A percentile compares a stretch with the other conserved stretches of the same genome.
These are phyloP conservation scores for Orchesella flavescens DNA, from an alignment of 2,888 invertebrate genomes.

Conservation along the genomic window DNA sequence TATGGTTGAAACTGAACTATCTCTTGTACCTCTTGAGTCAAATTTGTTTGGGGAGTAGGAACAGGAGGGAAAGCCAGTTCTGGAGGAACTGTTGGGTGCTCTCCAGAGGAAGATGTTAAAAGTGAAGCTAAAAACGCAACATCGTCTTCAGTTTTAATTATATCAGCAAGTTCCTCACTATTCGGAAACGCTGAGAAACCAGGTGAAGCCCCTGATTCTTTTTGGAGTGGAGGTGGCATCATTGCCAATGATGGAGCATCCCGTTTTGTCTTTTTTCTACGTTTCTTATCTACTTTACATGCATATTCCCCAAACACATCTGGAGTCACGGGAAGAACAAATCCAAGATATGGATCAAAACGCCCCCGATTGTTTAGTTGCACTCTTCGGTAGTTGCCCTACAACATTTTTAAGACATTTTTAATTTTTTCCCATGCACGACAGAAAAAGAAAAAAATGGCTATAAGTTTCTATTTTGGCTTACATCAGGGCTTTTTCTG, in stretches of 20 bases:
- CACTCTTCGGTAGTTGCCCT: conserved; percentile 54
- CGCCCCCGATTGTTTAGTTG: conserved; percentile 28
- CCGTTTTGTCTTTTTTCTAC: conserved; percentile 21
- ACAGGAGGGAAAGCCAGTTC: conserved; percentile 26
- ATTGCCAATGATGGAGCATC: conserved; percentile 47
- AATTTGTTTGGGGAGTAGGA: conserved; percentile 26
- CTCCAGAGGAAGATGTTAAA: conserved; percentile 18
- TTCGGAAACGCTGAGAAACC: conserved; percentile 57
- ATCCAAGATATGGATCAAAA: conserved; percentile 64
- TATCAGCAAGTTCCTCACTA: conserved; percentile 45
- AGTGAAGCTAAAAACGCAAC: conserved; percentile 31
- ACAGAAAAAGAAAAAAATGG: too few relatives aligned
- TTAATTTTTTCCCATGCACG: too few relatives aligned
- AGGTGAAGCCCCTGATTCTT: conserved; percentile 27
- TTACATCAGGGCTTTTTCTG: conserved; percentile 58
- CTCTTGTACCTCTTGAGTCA: conserved; percentile 24
- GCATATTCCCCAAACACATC: conserved; percentile 61
- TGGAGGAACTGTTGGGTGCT: conserved; percentile 40
- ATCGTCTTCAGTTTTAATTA: conserved; percentile 46
- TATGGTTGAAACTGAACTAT: conserved; percentile 27
- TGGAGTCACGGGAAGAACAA: conserved; percentile 44
- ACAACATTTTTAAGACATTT: background rate
- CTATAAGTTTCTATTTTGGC: too few relatives aligned
- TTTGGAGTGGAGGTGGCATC: conserved; percentile 38
- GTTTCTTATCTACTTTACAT: conserved; percentile 62